phyloP scores from a whole-genome alignment of 1,140 invertebrate species.

The Acromyrmex heyeri region DNA sequence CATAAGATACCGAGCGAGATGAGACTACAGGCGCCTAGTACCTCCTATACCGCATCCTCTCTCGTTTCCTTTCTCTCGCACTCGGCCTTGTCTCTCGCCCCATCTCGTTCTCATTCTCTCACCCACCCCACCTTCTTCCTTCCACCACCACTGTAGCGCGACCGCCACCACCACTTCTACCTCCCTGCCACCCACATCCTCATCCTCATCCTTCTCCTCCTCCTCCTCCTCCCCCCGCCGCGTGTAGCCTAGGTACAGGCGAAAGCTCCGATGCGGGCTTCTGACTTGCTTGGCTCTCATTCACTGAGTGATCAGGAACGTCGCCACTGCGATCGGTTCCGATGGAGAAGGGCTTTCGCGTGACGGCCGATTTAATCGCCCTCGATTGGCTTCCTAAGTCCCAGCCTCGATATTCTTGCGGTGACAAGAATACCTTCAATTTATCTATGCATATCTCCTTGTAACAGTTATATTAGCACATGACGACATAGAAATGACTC shows the following conservation, averaged over 20 bases:
- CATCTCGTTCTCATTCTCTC: conserved; percentile 68
- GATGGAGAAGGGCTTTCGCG: conserved; percentile 24
- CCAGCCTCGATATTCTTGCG: conserved; percentile 34
- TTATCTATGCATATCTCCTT: conserved; percentile 8
- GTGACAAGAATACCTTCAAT: conserved; percentile 25
- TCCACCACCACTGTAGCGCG: conserved; percentile 63
- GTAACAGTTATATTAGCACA: not conserved
- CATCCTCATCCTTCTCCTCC: conserved; percentile 52
- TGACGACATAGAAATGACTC: not conserved
- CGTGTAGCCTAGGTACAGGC: conserved; percentile 74
- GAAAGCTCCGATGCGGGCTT: conserved; percentile 79
- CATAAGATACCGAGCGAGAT: conserved; percentile 82
- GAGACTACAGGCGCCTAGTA: conserved; percentile 77
- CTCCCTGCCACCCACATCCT: conserved; percentile 76
- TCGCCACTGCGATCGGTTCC: conserved; percentile 67
- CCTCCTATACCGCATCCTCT: conserved; percentile 72
- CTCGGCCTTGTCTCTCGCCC: conserved; percentile 49
- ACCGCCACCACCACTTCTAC: conserved; percentile 74
- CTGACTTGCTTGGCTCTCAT: conserved; percentile 77
- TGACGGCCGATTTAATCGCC: conserved; percentile 47
- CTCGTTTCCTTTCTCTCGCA: conserved; percentile 62
- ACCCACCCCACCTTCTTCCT: conserved; percentile 71
- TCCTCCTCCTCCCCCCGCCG: conserved; percentile 32
- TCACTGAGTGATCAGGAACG: conserved; percentile 77
- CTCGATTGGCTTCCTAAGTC: conserved; percentile 28